phyloP scores from a whole-genome alignment of 2,888 invertebrate species.

The Gnatocerus cornutus region DNA sequence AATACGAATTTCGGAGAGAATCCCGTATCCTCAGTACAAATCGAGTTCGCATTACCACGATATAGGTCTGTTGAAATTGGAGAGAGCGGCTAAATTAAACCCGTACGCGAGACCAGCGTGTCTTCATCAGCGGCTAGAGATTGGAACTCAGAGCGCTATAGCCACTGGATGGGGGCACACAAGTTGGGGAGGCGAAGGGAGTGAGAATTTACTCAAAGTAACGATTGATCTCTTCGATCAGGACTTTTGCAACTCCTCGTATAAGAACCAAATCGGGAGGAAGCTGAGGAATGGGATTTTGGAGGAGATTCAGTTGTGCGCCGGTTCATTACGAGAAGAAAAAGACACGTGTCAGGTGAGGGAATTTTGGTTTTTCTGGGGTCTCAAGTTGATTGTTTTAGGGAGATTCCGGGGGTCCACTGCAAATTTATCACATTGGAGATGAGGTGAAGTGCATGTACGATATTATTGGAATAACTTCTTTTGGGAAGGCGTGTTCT shows the following conservation, averaged over 20 bases:
- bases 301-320: conserved; percentile 69
- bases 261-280: conserved; percentile 53
- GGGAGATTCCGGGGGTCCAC: conserved; percentile 81
- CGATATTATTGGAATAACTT: conserved; percentile 72
- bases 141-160: conserved; percentile 60
- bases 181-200: conserved; percentile 62
- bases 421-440: conserved; percentile 67
- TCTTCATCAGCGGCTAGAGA: conserved; percentile 59
- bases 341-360: conserved; percentile 74
- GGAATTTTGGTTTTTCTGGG: not conserved
- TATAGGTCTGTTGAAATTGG: conserved; percentile 71
- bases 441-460: conserved; percentile 70
- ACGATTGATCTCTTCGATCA: conserved; percentile 68
- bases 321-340: conserved; percentile 50
- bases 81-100: conserved; percentile 65
- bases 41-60: conserved; percentile 71
- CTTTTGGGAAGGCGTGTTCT: conserved; percentile 70
- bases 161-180: conserved; percentile 73
- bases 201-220: conserved; percentile 72
- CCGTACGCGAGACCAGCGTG: conserved; percentile 72
- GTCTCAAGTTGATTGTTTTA: conserved; percentile 58
- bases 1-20: conserved; percentile 59
- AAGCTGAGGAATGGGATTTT: conserved; percentile 70
- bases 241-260: conserved; percentile 62
- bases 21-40: conserved; percentile 69